Base-by-base conservation (phyloP, 2,888 invertebrate genomes). In the Hedya salicella region DNA sequence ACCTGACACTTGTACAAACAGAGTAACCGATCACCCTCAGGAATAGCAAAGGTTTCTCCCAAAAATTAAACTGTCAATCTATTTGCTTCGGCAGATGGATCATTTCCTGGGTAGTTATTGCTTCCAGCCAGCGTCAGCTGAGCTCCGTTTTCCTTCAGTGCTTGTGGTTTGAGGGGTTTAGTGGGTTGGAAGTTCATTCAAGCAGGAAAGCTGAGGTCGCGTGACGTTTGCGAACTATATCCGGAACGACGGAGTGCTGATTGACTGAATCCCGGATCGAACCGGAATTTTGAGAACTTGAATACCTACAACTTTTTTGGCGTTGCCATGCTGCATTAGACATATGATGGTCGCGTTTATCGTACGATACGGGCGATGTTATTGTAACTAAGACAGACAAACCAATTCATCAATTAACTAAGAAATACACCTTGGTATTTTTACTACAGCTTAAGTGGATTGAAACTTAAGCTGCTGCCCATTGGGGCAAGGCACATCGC, bases 41-140 rank as follows among this genome's bases (percentile, higher is more conserved):
- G 57, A 64, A 50, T 50, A 52, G 57, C 57, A 60, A 65, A 65
- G 44, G 52, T 52, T 65, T 25, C 53, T 60, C 19, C 53, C 73
- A 76, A 76, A 83, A 85, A 86, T 83, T 85, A 85, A 83, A 79
- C 81, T 82, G 83, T 85, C 82, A 81, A 80, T 83, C 83, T 85
- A 87, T 86, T 85, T 86, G 78, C 79, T 73, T 73, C 69, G 70
- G 74, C 78, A 83, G 86, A 87, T 83, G 83, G 85, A 87, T 87
- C 81, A 82, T 77, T 80, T 79, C 78, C 80, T 77, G 76, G 75
- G 74, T 71, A 60, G 69, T 63, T 70, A 65, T 73, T 62, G 69
- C 74, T 69, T 71, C 72, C 70, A 76, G 68, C 83, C 73, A 77
- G 46, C 65, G 21, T 75, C 71, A 65, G 75, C 0, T 61, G 60